phyloP scores from a whole-genome alignment of 2,888 invertebrate genomes.

The Hydroisotoma schaefferi region DNA sequence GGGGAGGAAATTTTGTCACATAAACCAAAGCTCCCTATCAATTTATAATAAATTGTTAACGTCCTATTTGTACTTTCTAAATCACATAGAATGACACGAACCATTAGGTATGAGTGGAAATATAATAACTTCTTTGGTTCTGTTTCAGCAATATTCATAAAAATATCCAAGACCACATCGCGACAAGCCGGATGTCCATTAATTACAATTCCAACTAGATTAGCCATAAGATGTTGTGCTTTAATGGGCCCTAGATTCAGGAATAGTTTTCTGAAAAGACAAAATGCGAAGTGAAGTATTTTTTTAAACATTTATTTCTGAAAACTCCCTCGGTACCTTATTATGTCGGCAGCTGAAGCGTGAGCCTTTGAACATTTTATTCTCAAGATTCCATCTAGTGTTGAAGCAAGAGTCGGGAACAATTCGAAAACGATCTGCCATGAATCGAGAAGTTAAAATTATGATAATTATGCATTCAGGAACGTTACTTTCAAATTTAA shows the following conservation, averaged over 20 bases:
- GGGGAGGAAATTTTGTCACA: conserved; percentile 23
- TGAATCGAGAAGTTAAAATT: background rate
- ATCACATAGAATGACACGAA: background rate
- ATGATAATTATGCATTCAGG: background rate
- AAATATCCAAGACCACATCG: conserved; percentile 27
- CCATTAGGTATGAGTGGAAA: conserved; percentile 40
- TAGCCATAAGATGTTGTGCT: conserved; percentile 26
- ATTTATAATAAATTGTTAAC: background rate
- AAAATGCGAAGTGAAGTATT: no score
- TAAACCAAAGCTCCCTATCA: conserved; percentile 29
- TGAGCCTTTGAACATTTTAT: conserved; percentile 23
- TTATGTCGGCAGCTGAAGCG: conserved; percentile 20
- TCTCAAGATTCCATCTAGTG: conserved; percentile 23
- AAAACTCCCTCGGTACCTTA: no score
- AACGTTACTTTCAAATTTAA: background rate
- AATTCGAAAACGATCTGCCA: conserved; percentile 28
- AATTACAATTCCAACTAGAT: conserved; percentile 22
- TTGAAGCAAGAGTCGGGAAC: conserved; percentile 20
- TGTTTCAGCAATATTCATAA: conserved; percentile 20
- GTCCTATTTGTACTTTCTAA: background rate
- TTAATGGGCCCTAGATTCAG: conserved; percentile 16
- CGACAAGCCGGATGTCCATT: conserved; percentile 21
- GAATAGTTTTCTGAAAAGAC: conserved; percentile 25
- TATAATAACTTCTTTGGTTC: conserved; percentile 27
- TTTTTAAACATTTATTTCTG: no score